A percentile compares a stretch with the other conserved stretches of the same genome.
Conservation (phyloP, 2,888 invertebrate genomes). For the Lithosia quadra region DNA sequence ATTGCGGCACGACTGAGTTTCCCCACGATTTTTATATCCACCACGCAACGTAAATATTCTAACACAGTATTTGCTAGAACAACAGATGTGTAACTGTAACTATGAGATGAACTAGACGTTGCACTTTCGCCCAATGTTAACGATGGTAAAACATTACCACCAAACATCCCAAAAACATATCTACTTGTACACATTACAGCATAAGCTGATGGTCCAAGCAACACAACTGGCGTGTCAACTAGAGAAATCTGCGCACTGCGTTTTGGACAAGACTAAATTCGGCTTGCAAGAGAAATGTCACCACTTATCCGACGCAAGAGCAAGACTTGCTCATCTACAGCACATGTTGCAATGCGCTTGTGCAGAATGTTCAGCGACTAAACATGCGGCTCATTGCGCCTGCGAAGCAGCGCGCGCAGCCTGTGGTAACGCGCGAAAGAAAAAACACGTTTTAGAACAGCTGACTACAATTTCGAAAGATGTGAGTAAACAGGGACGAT, state of each 20-base stretch:
- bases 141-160: background rate
- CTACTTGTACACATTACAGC: conserved; percentile 57
- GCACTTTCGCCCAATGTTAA: background rate
- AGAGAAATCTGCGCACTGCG: conserved; percentile 87
- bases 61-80: background rate
- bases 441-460: conserved; percentile 65
- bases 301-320: conserved; percentile 89
- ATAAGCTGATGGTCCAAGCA: conserved; percentile 79
- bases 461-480: conserved; percentile 2
- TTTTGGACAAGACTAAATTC: conserved; percentile 84
- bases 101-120: background rate
- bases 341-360: conserved; percentile 88
- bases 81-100: background rate
- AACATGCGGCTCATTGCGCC: conserved; percentile 89
- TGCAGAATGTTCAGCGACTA: conserved; percentile 89
- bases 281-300: conserved; percentile 89
- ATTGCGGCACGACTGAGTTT: conserved; percentile 1
- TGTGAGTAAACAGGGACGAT: conserved; percentile 10
- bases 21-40: background rate
- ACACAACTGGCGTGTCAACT: conserved; percentile 85
- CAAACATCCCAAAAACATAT: background rate
- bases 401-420: conserved; percentile 90
- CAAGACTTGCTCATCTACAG: conserved; percentile 88
- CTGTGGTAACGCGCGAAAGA: conserved; percentile 87
- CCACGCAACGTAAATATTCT: background rate